Conservation (phyloP, 2,888 invertebrate species). For the Dasypogon diadema region DNA sequence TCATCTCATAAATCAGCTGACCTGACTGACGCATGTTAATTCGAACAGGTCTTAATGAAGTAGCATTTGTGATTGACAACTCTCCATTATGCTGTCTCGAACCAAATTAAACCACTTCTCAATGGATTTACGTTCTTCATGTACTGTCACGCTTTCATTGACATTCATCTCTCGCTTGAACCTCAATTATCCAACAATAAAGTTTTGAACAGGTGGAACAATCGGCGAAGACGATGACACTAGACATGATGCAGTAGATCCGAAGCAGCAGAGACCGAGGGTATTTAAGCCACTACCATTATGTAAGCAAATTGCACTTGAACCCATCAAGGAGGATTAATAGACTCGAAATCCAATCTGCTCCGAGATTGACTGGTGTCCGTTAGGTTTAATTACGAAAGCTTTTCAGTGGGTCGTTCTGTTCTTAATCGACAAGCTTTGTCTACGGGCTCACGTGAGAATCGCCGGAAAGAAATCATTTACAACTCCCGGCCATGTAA, state of each 20-base stretch:
- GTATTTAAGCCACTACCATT: background rate
- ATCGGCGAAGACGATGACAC: constrained; percentile 7
- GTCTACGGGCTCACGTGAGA: background rate
- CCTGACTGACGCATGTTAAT: background rate
- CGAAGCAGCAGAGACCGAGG: background rate
- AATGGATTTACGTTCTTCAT: too few species aligned
- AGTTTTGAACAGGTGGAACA: constrained; percentile 10
- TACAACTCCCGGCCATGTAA: background rate
- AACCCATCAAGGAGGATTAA: constrained; percentile 25
- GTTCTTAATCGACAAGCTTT: background rate
- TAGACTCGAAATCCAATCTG: background rate
- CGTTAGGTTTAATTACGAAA: constrained; percentile 6
- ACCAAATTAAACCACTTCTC: background rate
- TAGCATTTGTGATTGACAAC: background rate
- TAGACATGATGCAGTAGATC: background rate
- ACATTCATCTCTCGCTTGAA: background rate
- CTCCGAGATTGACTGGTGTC: background rate
- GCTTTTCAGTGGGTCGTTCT: background rate
- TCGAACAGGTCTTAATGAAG: background rate
- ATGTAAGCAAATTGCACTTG: constrained; percentile 15
- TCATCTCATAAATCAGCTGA: background rate
- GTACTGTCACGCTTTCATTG: background rate
- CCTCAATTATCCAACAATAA: constrained; percentile 10
- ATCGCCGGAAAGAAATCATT: constrained; percentile 7
- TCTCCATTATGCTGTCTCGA: constrained; percentile 12